Base-by-base conservation (phyloP, 2,113 vertebrate species). In the Crotalus helleri region DNA sequence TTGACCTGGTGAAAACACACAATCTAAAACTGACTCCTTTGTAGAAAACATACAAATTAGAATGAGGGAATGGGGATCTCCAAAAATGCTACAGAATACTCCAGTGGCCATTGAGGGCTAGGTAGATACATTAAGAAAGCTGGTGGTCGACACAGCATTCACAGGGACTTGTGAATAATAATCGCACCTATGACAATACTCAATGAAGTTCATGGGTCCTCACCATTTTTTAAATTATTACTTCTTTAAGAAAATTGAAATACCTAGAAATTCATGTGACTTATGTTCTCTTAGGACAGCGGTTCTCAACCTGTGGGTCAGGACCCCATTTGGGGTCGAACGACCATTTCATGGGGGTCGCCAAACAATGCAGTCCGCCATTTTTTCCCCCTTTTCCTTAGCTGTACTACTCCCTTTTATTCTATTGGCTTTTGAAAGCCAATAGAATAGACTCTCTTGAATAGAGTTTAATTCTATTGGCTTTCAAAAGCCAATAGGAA, bases 1-100 rank as follows among this genome's bases (percentile, higher is more conserved):
- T 24, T 0, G 99, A 99, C 96, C 99, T 99, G 92, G 12, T 4
- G 87, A 44, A 90, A 87, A 61, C 5, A 5, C 29, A 51, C 24
- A 54, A 15, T 12, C 24, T 49, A 3, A 81, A 5, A 12, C 10
- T 5, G 2, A 86, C 29, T 39, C 13, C n/a, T 23, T 64, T 90
- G 17, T 53, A 91, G 17, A 3, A 55, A 26, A 87, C 23, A 33
- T 7, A 81, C 33, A 44, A 9, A 81, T 10, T 39, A 92, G 10
- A 51, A 21, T 10, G 54, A 11, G 19, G 85, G 23, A 51, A 21
- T 21, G 26, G 54, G 19, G 61, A 23, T 57, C 33, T 6, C 26
- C 46, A 9, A 90, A 46, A 64, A 39, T 39, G 9, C 49, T 92
- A 55, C 10, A 93, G n/a, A 53, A 39, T 23, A 15, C 21, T 54